phyloP scores from a whole-genome alignment of 2,888 invertebrate species.

The Agonopterix subpropinquella region DNA sequence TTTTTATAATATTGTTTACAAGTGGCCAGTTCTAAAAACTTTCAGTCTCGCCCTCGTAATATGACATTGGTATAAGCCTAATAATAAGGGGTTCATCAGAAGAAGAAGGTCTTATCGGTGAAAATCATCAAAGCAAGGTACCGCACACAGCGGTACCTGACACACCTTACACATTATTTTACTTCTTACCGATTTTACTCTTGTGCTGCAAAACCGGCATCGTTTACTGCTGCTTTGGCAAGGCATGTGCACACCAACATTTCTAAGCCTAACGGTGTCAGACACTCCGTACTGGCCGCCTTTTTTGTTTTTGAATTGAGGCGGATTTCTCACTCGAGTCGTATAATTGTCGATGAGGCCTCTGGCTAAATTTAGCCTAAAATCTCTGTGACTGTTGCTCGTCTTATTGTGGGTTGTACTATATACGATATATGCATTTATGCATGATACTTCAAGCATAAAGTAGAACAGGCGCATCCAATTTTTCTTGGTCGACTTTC shows the following conservation, averaged over 20 bases:
- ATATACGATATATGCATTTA: conserved; percentile 13
- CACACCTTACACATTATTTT: not conserved
- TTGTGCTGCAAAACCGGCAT: not conserved
- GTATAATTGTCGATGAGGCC: not conserved
- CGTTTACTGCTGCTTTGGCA: not conserved
- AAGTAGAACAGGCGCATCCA: no score
- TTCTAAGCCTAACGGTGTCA: not conserved
- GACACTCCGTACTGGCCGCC: no score
- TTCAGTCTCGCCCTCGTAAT: no score
- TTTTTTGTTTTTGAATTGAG: no score
- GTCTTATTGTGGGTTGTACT: not conserved
- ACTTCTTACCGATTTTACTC: not conserved
- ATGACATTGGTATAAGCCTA: no score
- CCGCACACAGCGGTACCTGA: not conserved
- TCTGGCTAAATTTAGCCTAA: no score
- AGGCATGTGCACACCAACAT: not conserved
- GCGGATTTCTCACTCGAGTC: not conserved
- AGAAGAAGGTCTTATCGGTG: no score
- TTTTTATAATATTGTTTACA: no score
- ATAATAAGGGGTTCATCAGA: no score
- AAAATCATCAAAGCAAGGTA: not conserved
- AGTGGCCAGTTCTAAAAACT: no score
- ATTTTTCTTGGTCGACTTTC: not conserved
- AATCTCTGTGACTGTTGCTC: no score
- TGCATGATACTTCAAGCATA: conserved; percentile 12